Conservation (phyloP, 2,113 vertebrate genomes). For the Calyptomena viridis region DNA sequence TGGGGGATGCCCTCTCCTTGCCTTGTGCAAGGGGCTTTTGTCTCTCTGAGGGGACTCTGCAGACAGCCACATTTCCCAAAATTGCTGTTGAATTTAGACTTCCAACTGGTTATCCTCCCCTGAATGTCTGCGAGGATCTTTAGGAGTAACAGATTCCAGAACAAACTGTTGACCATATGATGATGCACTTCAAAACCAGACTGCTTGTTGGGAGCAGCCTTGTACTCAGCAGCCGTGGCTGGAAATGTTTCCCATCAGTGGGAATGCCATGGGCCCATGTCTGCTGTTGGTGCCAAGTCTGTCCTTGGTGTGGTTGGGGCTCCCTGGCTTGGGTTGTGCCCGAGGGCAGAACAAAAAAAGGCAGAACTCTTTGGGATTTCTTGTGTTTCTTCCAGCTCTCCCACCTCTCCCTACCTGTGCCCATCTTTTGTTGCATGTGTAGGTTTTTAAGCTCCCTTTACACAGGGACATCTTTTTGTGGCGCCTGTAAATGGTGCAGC, state of each 20-base stretch:
- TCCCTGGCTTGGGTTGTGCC: background rate
- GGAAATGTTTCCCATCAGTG: slow-evolving; percentile 43
- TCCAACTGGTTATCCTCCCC: background rate
- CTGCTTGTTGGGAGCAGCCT: slow-evolving; percentile 37
- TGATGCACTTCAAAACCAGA: slow-evolving; percentile 13
- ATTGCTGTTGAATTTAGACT: background rate
- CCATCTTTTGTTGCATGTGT: background rate
- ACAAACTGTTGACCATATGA: slow-evolving; percentile 37
- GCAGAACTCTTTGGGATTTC: fast-evolving
- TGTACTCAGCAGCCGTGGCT: slow-evolving; percentile 6
- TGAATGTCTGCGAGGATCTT: background rate
- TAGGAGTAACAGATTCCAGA: slow-evolving; percentile 37
- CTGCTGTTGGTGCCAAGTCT: background rate
- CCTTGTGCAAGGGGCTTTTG: background rate
- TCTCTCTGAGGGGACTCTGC: background rate
- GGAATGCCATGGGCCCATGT: background rate
- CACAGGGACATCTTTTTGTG: background rate
- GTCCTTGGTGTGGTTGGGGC: background rate
- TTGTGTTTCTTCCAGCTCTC: background rate
- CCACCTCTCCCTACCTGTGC: background rate
- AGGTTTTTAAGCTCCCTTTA: background rate
- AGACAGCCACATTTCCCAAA: background rate
- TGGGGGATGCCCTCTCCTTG: background rate
- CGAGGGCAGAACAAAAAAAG: background rate
- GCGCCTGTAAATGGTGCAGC: background rate